Evolutionary conservation across 2,888 invertebrate genomes (phyloP), one percentile per base, ranked within the genome.

Genomic region (Beris chalybata): DNA sequence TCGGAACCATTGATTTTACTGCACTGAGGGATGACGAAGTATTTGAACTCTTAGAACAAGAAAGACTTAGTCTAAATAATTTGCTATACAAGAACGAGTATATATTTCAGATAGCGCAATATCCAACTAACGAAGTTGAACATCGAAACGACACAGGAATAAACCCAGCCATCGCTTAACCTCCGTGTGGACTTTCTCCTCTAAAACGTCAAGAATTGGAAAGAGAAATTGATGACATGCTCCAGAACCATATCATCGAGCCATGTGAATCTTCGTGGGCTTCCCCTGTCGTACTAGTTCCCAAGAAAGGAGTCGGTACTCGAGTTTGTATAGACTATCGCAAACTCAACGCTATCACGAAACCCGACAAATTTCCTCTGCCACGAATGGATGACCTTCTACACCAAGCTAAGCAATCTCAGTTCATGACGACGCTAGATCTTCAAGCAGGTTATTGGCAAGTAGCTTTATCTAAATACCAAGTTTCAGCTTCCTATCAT

Each of bases 361-460:
- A 58, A 48, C 70, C 73, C 2, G 75, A 76, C 65, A 67, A 69
- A 4, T 80, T 79, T 47, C 78, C 77, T 1, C 61, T 79, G 11
- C 81, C 80, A 1, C 69, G 77, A 9, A 78, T 80, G 43, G 80
- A 81, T 61, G 79, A 80, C 15, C 66, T 78, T n/a, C 61, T 80
- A 6, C 77, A 79, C 54, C 38, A 38, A 48, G 48, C 48, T n/a
- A 48, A 48, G 4, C n/a, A 48, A 48, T 4, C 48, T 15, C 48
- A 48, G 48, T 70, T 54, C 43, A 70, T 69, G 67, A 58, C 71
- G 11, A 68, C 70, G 11, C 45, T 70, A 31, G 70, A 70, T 48
- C 15, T 69, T n/a, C 68, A 68, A 58, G 32, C 67, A 29, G 71
- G 66, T 7, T 71, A 70, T 55, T 69, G 61, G 50, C 64, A 59